A percentile compares a stretch with the other conserved stretches of the same genome.
Evolutionary conservation across 2,113 vertebrate species (phyloP).

Genomic region (Microtus montanus): DNA sequence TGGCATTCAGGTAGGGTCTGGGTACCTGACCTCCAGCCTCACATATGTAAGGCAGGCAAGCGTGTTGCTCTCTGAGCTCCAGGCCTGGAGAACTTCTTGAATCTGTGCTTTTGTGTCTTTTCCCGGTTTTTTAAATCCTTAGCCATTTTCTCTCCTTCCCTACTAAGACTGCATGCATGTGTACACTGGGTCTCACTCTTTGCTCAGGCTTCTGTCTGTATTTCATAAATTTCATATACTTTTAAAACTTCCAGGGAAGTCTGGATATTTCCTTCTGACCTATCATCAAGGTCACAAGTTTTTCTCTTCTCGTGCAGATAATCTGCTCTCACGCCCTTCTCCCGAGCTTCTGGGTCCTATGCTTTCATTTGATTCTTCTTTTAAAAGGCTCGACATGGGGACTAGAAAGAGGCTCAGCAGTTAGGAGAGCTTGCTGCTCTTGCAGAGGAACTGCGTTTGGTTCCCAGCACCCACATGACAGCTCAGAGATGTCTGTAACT

Average conservation of each 20-base stretch:
- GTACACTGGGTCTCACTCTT: not conserved
- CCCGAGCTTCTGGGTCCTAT: slow-evolving; percentile 13
- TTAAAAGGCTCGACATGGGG: not conserved
- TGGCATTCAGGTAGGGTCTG: not conserved
- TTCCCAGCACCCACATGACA: not conserved
- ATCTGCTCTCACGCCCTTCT: slow-evolving; percentile 29
- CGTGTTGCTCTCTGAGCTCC: not conserved
- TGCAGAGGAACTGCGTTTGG: not conserved
- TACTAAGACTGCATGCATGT: not conserved
- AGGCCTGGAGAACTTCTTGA: not conserved
- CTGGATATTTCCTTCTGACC: slow-evolving; percentile 39
- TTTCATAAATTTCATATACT: not conserved
- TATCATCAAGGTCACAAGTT: slow-evolving; percentile 17
- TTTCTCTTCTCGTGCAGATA: slow-evolving; percentile 8
- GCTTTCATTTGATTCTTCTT: not conserved
- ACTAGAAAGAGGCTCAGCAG: not conserved
- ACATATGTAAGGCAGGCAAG: not conserved
- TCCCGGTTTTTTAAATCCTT: not conserved
- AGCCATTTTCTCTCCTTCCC: slow-evolving; percentile 26
- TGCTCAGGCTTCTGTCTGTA: not conserved
- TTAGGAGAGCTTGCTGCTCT: not conserved
- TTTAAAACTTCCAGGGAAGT: not conserved
- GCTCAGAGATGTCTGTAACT: not conserved
- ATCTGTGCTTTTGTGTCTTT: not conserved
- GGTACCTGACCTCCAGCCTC: not conserved